These are phyloP conservation scores for Papilio polyxenes DNA, from an alignment of 1,140 invertebrate genomes.

Conservation along the genomic window DNA sequence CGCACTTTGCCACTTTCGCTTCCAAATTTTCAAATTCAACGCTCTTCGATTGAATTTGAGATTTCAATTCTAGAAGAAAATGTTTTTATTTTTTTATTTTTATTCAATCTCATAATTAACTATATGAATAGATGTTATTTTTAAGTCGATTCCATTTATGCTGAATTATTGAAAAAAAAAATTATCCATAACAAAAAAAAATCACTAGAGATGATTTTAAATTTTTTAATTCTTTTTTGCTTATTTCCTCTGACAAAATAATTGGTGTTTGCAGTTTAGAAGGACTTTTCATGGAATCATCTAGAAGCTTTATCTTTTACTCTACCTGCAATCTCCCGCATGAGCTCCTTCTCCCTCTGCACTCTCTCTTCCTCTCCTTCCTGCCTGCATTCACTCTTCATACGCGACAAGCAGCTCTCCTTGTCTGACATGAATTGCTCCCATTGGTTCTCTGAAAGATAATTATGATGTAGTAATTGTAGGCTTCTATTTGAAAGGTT, in stretches of 20 bases:
- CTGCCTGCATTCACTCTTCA: slow-evolving; percentile 76
- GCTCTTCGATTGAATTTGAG: slow-evolving; percentile 62
- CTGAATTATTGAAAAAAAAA: background rate
- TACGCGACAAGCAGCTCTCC: slow-evolving; percentile 74
- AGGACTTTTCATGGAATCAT: background rate
- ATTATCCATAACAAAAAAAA: too few species aligned
- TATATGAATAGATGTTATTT: too few species aligned
- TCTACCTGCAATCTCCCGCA: slow-evolving; percentile 74
- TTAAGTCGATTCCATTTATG: too few species aligned
- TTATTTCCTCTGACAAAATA: background rate
- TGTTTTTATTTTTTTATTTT: background rate
- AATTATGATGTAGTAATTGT: background rate
- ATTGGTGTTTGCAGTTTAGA: too few species aligned
- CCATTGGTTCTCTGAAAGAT: slow-evolving; percentile 75
- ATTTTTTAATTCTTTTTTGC: too few species aligned
- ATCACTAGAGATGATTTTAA: too few species aligned
- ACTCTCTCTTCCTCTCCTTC: slow-evolving; percentile 78
- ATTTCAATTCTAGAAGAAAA: slow-evolving; percentile 65
- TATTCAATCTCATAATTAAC: background rate
- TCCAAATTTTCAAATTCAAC: slow-evolving; percentile 63
- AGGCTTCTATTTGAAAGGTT: background rate
- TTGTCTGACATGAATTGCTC: slow-evolving; percentile 78
- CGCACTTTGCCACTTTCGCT: slow-evolving; percentile 62
- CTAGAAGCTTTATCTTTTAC: background rate
- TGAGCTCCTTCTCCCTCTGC: slow-evolving; percentile 72